A percentile compares a stretch with the other conserved stretches of the same genome.
Conservation (phyloP, 2,888 invertebrate species). For the Eupithecia subumbrata region DNA sequence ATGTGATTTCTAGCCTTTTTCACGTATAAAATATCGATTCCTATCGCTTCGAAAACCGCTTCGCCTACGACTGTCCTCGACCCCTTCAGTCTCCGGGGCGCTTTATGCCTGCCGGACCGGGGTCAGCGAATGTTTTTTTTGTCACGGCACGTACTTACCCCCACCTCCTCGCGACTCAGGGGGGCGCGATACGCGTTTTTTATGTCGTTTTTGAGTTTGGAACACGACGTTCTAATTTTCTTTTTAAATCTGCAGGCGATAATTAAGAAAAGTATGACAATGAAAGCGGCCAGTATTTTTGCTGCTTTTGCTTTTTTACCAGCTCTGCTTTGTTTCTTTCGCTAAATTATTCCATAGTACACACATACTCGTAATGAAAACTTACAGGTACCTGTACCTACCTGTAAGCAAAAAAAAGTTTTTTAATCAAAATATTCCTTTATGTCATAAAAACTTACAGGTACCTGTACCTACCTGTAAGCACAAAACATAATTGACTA, state of each 20-base stretch:
- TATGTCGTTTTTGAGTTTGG: slow-evolving; percentile 32
- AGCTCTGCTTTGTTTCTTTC: neutral
- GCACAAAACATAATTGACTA: too few species aligned
- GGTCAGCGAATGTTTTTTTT: slow-evolving; percentile 73
- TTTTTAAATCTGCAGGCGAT: slow-evolving; percentile 26
- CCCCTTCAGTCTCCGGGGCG: slow-evolving; percentile 51
- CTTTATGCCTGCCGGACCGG: slow-evolving; percentile 74
- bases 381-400: too few species aligned
- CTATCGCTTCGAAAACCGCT: slow-evolving; percentile 14
- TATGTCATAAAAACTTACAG: too few species aligned
- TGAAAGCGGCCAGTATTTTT: slow-evolving; percentile 10
- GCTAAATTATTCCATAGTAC: neutral
- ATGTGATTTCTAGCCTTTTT: neutral
- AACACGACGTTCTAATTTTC: slow-evolving; percentile 16
- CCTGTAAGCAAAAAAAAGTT: too few species aligned
- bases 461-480: too few species aligned
- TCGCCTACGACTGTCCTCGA: neutral
- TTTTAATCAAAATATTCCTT: too few species aligned
- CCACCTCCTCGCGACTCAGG: slow-evolving; percentile 54
- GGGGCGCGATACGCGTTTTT: slow-evolving; percentile 32
- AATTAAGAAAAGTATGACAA: slow-evolving; percentile 24
- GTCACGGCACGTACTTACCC: slow-evolving; percentile 71
- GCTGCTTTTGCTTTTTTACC: neutral
- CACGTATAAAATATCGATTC: too few species aligned
- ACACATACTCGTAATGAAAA: too few species aligned